Percentiles rank a stretch among this genome's conserved stretches.
phyloP scores from a whole-genome alignment of 2,113 vertebrate genomes.

The Zosterops borbonicus region DNA sequence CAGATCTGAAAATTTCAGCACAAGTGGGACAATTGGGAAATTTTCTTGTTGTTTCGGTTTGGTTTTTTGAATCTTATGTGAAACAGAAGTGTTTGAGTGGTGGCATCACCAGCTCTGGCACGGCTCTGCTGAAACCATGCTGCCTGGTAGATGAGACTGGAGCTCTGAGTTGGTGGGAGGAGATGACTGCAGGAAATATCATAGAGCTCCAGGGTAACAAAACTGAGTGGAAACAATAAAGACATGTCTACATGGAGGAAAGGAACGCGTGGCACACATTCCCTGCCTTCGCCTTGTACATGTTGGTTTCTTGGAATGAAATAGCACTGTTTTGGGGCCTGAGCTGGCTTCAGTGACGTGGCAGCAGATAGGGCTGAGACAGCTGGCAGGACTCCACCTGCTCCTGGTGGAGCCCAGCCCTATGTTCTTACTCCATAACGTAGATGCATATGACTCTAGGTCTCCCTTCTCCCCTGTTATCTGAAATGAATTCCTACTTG shows the following conservation, averaged over 20 bases:
- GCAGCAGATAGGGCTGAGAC: not conserved
- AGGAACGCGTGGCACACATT: not conserved
- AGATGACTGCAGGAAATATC: slow-evolving; percentile 47
- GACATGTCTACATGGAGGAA: not conserved
- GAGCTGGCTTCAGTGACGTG: not conserved
- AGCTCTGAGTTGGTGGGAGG: not conserved
- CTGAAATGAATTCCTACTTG: not conserved
- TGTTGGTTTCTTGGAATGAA: not conserved
- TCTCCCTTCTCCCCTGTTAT: not conserved
- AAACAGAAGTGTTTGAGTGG: not conserved
- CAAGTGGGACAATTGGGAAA: accelerated
- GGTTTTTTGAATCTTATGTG: not conserved
- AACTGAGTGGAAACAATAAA: slow-evolving; percentile 31
- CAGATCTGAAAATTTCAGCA: not conserved
- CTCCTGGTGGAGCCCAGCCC: not conserved
- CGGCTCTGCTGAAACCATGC: not conserved
- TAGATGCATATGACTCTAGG: not conserved
- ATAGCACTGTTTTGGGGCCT: accelerated
- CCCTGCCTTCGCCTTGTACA: not conserved
- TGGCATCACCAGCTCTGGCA: not conserved
- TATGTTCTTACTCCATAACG: not conserved
- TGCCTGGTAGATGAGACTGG: not conserved
- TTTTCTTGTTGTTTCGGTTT: not conserved
- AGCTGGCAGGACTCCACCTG: not conserved
- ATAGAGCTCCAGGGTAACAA: slow-evolving; percentile 31